Percentiles rank a stretch among this genome's conserved stretches.
phyloP scores from a whole-genome alignment of 2,113 vertebrate genomes.

The Potamarius usumacintae region DNA sequence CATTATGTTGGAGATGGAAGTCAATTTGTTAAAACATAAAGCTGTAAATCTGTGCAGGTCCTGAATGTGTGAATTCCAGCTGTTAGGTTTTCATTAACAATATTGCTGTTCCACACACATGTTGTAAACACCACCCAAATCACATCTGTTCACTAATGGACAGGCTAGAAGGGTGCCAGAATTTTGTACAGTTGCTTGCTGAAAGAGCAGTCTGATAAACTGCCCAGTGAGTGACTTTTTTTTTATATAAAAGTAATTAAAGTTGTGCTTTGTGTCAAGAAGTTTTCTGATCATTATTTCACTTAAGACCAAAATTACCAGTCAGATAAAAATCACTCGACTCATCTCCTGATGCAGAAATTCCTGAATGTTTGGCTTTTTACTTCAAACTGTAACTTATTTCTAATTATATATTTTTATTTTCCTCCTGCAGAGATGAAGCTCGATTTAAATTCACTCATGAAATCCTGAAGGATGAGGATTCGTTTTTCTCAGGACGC shows the following conservation, averaged over 20 bases:
- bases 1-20: background rate
- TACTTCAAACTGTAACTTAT: background rate
- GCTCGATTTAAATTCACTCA: constrained; percentile 85
- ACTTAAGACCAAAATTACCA: background rate
- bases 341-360: background rate
- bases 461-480: constrained; percentile 82
- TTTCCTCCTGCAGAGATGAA: constrained; percentile 67
- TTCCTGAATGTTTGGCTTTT: background rate
- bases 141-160: background rate
- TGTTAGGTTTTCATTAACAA: background rate
- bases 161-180: background rate
- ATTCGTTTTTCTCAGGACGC: constrained; percentile 79
- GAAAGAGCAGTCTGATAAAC: background rate
- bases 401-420: background rate
- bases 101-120: background rate
- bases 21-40: too few relatives aligned
- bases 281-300: background rate
- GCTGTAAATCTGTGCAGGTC: too few relatives aligned
- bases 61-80: background rate
- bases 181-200: background rate
- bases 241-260: background rate
- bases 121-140: background rate
- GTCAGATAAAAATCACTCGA: background rate
- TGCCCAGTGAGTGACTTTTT: background rate
- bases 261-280: background rate